phyloP scores from a whole-genome alignment of 2,797 vertebrate species.

The Sebastes taczanowskii region DNA sequence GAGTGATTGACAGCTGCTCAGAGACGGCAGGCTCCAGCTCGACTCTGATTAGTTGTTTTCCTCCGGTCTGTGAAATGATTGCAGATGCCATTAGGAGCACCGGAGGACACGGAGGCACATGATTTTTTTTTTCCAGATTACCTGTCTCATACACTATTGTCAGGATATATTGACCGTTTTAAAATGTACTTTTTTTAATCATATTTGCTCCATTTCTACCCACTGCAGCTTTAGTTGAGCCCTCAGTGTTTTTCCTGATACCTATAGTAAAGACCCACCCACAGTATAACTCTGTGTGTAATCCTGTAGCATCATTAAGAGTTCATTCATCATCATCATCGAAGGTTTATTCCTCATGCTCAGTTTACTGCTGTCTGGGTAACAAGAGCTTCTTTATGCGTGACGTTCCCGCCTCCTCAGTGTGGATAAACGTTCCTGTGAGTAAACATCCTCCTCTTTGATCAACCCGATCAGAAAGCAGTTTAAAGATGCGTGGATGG shows the following conservation, averaged over 20 bases:
- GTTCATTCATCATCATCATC: not conserved
- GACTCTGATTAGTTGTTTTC: too few species aligned
- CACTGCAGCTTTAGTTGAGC: not conserved
- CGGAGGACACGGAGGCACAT: too few species aligned
- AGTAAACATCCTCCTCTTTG: constrained; percentile 12
- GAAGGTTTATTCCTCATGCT: not conserved
- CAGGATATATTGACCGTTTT: too few species aligned
- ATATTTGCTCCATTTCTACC: too few species aligned
- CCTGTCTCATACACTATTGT: too few species aligned
- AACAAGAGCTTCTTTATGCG: constrained; percentile 12
- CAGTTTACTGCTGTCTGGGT: constrained; percentile 19
- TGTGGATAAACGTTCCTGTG: not conserved
- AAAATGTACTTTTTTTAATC: too few species aligned
- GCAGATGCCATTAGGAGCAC: too few species aligned
- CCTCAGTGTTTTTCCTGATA: not conserved
- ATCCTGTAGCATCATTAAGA: not conserved
- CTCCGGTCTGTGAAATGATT: too few species aligned
- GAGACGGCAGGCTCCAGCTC: too few species aligned
- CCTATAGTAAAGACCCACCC: not conserved
- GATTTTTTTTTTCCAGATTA: too few species aligned
- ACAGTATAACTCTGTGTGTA: not conserved
- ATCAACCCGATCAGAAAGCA: not conserved
- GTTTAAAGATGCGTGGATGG: not conserved
- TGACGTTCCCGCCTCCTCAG: not conserved
- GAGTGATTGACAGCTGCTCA: too few species aligned